Evolutionary conservation across 35 echinoderm and acorn worm species (phyloP).

Genomic region (Ophioderma brevispina): DNA sequence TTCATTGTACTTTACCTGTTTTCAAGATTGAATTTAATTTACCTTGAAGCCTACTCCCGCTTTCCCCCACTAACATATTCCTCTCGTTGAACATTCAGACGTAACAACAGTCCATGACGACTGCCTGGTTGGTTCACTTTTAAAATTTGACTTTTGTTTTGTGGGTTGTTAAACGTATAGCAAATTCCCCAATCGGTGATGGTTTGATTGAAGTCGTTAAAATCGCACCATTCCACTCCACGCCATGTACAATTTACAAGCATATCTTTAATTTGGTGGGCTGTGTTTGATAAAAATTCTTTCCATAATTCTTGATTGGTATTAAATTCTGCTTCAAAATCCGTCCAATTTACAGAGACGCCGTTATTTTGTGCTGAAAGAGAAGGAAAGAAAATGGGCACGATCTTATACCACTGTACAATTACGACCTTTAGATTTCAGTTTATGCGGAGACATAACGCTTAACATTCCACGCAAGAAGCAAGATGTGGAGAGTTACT

Average conservation of each 20-base stretch:
- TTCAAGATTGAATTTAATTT: no score
- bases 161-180: constrained; percentile 25
- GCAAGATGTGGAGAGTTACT: no score
- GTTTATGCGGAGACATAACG: no score
- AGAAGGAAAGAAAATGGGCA: no score
- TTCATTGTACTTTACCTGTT: no score
- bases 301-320: neutral
- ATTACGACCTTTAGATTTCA: no score
- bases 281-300: neutral
- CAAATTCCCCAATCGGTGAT: constrained; percentile 24
- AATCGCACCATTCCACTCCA: neutral
- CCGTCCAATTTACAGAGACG: neutral
- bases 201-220: neutral
- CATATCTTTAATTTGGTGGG: constrained; percentile 31
- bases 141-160: neutral
- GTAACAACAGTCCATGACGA: constrained; percentile 16
- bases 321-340: neutral
- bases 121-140: constrained; percentile 18
- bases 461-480: no score
- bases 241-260: constrained; percentile 4
- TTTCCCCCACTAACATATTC: neutral
- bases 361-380: neutral
- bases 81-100: constrained; percentile 1
- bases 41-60: constrained; percentile 20
- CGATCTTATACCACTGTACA: no score